These are phyloP conservation scores for Acanthopleura granulata DNA, from an alignment of 2,888 invertebrate genomes.

Conservation along the genomic window DNA sequence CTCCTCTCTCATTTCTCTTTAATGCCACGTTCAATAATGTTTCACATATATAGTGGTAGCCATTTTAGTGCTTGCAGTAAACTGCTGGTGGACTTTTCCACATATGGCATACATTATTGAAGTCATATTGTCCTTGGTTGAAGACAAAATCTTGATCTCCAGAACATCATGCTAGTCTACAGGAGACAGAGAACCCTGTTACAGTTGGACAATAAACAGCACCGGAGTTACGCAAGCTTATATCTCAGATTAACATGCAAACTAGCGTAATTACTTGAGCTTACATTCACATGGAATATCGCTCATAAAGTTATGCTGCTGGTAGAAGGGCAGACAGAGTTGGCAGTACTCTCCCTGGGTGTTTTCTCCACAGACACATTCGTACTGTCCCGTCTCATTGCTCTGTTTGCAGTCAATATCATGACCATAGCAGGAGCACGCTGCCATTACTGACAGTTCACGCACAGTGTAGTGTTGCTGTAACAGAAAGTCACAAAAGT, in stretches of 20 bases:
- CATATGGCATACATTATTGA: too few relatives aligned
- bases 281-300: slow-evolving; percentile 46
- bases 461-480: slow-evolving; percentile 56
- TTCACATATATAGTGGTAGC: neutral
- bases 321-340: slow-evolving; percentile 45
- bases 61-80: too few relatives aligned
- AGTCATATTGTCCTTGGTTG: too few relatives aligned
- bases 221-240: too few relatives aligned
- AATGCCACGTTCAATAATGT: neutral
- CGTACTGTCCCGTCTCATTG: slow-evolving; percentile 38
- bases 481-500: neutral
- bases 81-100: neutral
- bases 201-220: too few relatives aligned
- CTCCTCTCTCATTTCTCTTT: too few relatives aligned
- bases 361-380: slow-evolving; percentile 56
- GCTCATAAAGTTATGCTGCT: slow-evolving; percentile 43
- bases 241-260: too few relatives aligned
- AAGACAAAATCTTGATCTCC: too few relatives aligned
- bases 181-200: too few relatives aligned
- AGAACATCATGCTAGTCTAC: too few relatives aligned
- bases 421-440: slow-evolving; percentile 53
- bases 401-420: slow-evolving; percentile 39
- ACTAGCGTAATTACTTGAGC: neutral
- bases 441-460: slow-evolving; percentile 47
- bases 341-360: slow-evolving; percentile 50